Base-by-base conservation (phyloP, 2,797 vertebrate species). In the Calcarius lapponicus region DNA sequence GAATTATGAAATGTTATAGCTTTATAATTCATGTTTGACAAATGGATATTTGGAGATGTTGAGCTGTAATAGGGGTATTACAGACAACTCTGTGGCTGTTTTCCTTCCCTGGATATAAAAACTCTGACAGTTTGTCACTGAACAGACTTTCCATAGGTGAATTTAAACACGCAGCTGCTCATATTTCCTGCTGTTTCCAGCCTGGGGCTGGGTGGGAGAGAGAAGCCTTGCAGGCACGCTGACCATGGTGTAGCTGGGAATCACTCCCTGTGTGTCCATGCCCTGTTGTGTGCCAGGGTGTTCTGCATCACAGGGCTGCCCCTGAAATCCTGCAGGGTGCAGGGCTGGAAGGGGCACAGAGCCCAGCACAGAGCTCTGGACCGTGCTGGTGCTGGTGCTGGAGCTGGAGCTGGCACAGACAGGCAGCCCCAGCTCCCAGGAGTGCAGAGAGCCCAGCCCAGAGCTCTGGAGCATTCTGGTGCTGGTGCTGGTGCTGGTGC, bases 21-120 rank as follows among this genome's bases (percentile, higher is more conserved):
- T 97, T 97, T 95, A 93, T 96, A 92, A 95, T 93, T 96, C 80
- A 89, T 86, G 76, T 91, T 92, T 96, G 95, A 94, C 88, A 91
- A 95, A 96, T 95, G 60, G 92, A 50, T 95, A 89, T 96, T 95
- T 95, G 72, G 91, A 88, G 95, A 13, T n/a, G 80, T 65, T 48
- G 90, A 85, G 90, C 74, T 73, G 75, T 75, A 90, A 51, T 88
- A 61, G 83, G 73, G 87, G 62, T 69, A 45, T 88, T 92, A 45
- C 89, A 82, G 90, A 78, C 85, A 90, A 60, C 91, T 88, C 51
- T 29, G 45, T 64, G 89, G 53, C 69, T 89, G 84, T 43, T 87
- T 76, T 38, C 87, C 79, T 92, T 79, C 53, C 72, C 53, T 70
- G 79, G 81, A 3, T 94, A 38, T 65, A 66, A 88, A 91, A 97